Base-by-base conservation (phyloP, 2,888 invertebrate genomes). In the Drosophila trichaetosa region DNA sequence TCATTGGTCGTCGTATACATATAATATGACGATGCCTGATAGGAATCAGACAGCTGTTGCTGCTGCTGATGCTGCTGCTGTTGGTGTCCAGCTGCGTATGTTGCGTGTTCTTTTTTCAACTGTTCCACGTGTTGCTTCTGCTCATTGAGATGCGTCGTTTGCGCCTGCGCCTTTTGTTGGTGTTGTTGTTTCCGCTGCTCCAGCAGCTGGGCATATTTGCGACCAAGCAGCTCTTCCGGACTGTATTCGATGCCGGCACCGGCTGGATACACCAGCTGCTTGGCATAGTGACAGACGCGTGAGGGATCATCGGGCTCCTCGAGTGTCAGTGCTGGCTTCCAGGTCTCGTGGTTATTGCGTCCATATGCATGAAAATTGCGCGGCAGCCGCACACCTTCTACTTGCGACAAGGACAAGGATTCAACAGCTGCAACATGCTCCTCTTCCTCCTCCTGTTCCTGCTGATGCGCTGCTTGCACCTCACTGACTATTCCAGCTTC, bases 291-390 rank as follows among this genome's bases (percentile, higher is more conserved):
- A 62, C 93, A 93, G 10, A 89, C 74, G n/a, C 91, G 91, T 61
- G 91, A 90, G 3, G 92, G 91, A 80, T 93, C 93, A 29, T 89
- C 91, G 0, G 93, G 93, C 69, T 93, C 93, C 54, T 93, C 93
- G 2, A 93, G 73, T 46, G 90, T 93, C 24, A 93, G 69, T 4
- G 92, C 91, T n/a, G 93, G 93, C 67, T 91, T 91, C 93, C 93
- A 93, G 27, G 91, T 91, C 72, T 93, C 93, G 69, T 92, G 91
- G 65, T 92, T 92, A 71, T 93, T 93, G 24, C 89, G 90, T 21
- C 92, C 91, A 63, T 86, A 91, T 0, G 90, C 76, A 38, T 92
- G 86, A 79, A 93, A 93, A 71, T 92, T 92, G 4, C 87, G 81
- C n/a, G 93, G 92, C 51, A 93, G 61, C 38, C 91, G 90, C 31